Evolutionary conservation across 2,888 invertebrate genomes (phyloP).

Genomic region (Salpingus planirostris): DNA sequence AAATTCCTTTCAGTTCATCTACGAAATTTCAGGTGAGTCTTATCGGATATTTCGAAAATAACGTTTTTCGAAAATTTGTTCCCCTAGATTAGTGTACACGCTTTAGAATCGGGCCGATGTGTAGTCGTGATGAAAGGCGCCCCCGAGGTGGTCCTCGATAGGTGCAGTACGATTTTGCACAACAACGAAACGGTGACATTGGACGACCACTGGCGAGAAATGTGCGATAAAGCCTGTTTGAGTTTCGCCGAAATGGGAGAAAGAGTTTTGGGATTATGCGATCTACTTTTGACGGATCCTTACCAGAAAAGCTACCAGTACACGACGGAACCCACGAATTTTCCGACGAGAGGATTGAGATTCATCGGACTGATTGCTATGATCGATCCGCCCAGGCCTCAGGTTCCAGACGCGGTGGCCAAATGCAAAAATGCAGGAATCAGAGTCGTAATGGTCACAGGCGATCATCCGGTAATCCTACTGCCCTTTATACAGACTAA

Average conservation of each 20-base stretch:
- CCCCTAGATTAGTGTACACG: too few relatives aligned
- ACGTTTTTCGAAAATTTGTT: too few relatives aligned
- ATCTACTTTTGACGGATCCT: slow-evolving; percentile 48
- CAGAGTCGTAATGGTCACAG: slow-evolving; percentile 72
- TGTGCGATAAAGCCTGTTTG: slow-evolving; percentile 60
- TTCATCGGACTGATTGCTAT: slow-evolving; percentile 57
- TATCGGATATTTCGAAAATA: too few relatives aligned
- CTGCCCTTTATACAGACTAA: too few relatives aligned
- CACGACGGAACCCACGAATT: slow-evolving; percentile 56
- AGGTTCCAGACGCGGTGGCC: slow-evolving; percentile 56
- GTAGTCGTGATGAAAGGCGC: slow-evolving; percentile 69
- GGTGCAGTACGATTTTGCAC: slow-evolving; percentile 53
- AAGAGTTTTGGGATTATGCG: slow-evolving; percentile 79
- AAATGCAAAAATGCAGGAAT: slow-evolving; percentile 70
- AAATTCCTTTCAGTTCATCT: slow-evolving; percentile 60
- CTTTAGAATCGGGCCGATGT: slow-evolving; percentile 44
- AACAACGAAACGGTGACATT: slow-evolving; percentile 49
- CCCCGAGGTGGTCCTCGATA: slow-evolving; percentile 61
- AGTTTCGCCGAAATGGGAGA: slow-evolving; percentile 73
- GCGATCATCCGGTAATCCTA: slow-evolving; percentile 63
- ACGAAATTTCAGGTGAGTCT: slow-evolving; percentile 62
- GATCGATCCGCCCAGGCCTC: slow-evolving; percentile 58
- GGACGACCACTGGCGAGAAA: slow-evolving; percentile 45
- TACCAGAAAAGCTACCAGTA: slow-evolving; percentile 51
- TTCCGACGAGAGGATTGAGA: slow-evolving; percentile 55